Evolutionary conservation across 1,140 invertebrate genomes (phyloP).

Genomic region (Aphelinus certus): DNA sequence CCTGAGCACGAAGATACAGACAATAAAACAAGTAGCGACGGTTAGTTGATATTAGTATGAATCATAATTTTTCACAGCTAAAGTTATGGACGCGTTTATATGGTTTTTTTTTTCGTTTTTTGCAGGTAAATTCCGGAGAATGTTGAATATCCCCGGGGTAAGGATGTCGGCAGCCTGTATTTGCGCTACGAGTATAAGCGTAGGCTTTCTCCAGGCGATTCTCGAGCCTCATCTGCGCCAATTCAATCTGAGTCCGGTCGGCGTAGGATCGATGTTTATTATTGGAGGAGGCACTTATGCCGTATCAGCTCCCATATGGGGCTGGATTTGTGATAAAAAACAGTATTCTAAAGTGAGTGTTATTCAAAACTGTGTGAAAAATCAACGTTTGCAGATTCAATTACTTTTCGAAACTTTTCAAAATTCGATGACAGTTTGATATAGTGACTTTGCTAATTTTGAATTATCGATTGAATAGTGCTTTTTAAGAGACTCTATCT

Average conservation of each 20-base stretch:
- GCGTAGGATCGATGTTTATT: constrained; percentile 86
- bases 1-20: constrained; percentile 72
- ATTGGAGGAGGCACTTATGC: constrained; percentile 89
- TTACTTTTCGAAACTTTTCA: too few relatives aligned
- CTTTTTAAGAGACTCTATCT: too few relatives aligned
- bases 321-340: constrained; percentile 79
- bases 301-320: constrained; percentile 81
- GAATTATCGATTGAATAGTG: too few relatives aligned
- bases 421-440: too few relatives aligned
- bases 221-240: constrained; percentile 83
- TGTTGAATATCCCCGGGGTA: constrained; percentile 75
- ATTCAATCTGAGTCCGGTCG: constrained; percentile 76
- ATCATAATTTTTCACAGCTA: neutral
- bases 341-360: constrained; percentile 69
- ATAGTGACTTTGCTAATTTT: too few relatives aligned
- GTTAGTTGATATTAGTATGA: constrained; percentile 59
- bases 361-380: too few relatives aligned
- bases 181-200: constrained; percentile 79
- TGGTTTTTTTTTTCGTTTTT: too few relatives aligned
- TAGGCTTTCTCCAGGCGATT: constrained; percentile 84
- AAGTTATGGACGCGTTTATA: too few relatives aligned
- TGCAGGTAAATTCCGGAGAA: constrained; percentile 33
- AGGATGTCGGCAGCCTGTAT: constrained; percentile 75
- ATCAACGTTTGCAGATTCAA: too few relatives aligned
- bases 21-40: constrained; percentile 66